Conservation (phyloP, 23 tunicate species). For the Ciona savignyi region DNA sequence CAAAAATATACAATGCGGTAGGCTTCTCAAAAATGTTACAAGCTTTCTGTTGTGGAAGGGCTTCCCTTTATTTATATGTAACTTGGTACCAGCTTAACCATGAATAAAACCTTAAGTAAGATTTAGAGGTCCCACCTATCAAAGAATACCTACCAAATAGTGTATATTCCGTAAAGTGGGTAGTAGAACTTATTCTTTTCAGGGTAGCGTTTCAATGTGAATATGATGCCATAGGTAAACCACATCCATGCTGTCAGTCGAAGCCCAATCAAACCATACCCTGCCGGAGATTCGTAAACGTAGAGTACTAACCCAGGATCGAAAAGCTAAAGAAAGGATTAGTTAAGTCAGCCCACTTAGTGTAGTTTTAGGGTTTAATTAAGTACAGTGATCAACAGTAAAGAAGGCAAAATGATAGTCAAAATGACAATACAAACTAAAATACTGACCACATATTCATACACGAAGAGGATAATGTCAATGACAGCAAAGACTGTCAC, state of each 20-base stretch:
- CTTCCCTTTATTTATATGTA: too few species aligned
- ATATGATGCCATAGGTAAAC: slow-evolving; percentile 71
- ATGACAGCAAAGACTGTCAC: slow-evolving; percentile 61
- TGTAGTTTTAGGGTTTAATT: too few species aligned
- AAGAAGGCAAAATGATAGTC: too few species aligned
- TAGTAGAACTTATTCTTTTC: slow-evolving; percentile 74
- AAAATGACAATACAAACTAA: too few species aligned
- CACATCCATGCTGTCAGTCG: slow-evolving; percentile 72
- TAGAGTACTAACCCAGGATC: slow-evolving; percentile 90
- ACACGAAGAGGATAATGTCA: slow-evolving; percentile 45
- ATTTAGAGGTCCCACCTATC: not conserved
- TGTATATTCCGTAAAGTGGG: slow-evolving; percentile 50
- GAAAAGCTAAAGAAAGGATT: slow-evolving; percentile 32
- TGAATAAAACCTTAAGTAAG: too few species aligned
- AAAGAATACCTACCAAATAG: slow-evolving; percentile 49
- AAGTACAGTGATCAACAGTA: too few species aligned
- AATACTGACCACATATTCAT: slow-evolving; percentile 82
- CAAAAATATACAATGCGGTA: too few species aligned
- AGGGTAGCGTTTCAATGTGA: slow-evolving; percentile 74
- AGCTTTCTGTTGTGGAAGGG: too few species aligned
- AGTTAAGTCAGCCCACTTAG: too few species aligned
- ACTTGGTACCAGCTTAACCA: too few species aligned
- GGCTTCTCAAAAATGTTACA: too few species aligned
- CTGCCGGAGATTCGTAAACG: slow-evolving; percentile 86
- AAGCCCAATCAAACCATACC: slow-evolving; percentile 65